Conservation (phyloP, 2,797 vertebrate species). For the Enteromius fasciolatus region DNA sequence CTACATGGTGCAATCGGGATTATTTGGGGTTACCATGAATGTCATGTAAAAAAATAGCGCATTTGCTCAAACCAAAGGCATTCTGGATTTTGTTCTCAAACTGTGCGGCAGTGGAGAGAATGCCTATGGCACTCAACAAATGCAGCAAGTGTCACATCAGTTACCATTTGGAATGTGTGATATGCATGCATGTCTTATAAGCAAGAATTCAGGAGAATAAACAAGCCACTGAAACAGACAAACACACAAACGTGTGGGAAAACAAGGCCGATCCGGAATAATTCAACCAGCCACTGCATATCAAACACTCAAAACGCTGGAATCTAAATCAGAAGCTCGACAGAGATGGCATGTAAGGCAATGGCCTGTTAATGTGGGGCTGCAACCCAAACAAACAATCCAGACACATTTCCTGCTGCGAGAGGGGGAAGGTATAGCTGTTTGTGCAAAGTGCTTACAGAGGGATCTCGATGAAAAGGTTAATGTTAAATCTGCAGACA, state of each 20-base stretch:
- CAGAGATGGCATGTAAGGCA: slow-evolving; percentile 42
- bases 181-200: slow-evolving; percentile 40
- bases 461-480: slow-evolving; percentile 76
- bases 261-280: slow-evolving; percentile 29
- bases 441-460: slow-evolving; percentile 67
- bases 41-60: slow-evolving; percentile 26
- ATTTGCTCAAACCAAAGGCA: slow-evolving; percentile 36
- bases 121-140: slow-evolving; percentile 19
- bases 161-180: slow-evolving; percentile 33
- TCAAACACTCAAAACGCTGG: slow-evolving; percentile 34
- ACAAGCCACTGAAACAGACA: slow-evolving; percentile 44
- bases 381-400: slow-evolving; percentile 59
- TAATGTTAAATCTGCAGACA: slow-evolving; percentile 77
- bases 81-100: slow-evolving; percentile 18
- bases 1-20: slow-evolving; percentile 14
- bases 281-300: slow-evolving; percentile 18
- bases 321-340: slow-evolving; percentile 43
- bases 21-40: slow-evolving; percentile 44
- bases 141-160: slow-evolving; percentile 18
- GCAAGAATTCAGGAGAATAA: slow-evolving; percentile 52
- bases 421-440: slow-evolving; percentile 57
- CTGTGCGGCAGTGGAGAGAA: background rate
- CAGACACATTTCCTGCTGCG: slow-evolving; percentile 48
- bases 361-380: slow-evolving; percentile 37
- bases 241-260: slow-evolving; percentile 38